Evolutionary conservation across 2,888 invertebrate genomes (phyloP), one percentile per base, ranked within the genome.

Genomic region (Cistogaster globosa): DNA sequence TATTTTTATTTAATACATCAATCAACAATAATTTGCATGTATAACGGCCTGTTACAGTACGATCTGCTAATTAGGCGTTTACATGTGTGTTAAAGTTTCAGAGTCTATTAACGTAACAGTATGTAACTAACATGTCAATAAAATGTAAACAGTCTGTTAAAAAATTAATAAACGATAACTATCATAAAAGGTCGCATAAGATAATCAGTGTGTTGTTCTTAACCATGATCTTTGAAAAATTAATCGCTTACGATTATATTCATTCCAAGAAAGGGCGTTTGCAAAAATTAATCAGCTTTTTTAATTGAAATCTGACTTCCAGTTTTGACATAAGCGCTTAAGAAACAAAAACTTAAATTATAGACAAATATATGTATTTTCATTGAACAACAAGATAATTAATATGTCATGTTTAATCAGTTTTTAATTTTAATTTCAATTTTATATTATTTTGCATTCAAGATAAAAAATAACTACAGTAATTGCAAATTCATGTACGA

Each of bases 401-500:
- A 42, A 53, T 20, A 60, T 71, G 57, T 60, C 71, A 79, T 60
- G 79, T 79, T 75, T 71, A 71, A 79, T 74, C 79, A 75, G 79
- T 84, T 79, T 63, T 67, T 26, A 36, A n/a, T 65, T 75, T 53
- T 58, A 36, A 62, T 60, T n/a, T n/a, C n/a, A n/a, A n/a, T n/a
- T 74, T 48, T 63, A 22, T 60, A 74, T 32, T 45, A 69, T 57
- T 45, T 55, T 36, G 48, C 57, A 36, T 75, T 45, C 38, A 53
- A 62, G 68, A 57, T 81, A 20, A 38, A 32, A 62, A 42, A 18
- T 55, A 55, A n/a, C 8, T 14, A 3, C 14, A 3, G 26, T 26
- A 16, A 16, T n/a, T n/a, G 45, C 16, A 16, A 16, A 48, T 16
- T 16, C 26, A 60, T 18, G 48, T 12, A 9, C 16, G 18, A 32